Conservation (phyloP, 2,888 invertebrate genomes). For the Ectobius pallidus region DNA sequence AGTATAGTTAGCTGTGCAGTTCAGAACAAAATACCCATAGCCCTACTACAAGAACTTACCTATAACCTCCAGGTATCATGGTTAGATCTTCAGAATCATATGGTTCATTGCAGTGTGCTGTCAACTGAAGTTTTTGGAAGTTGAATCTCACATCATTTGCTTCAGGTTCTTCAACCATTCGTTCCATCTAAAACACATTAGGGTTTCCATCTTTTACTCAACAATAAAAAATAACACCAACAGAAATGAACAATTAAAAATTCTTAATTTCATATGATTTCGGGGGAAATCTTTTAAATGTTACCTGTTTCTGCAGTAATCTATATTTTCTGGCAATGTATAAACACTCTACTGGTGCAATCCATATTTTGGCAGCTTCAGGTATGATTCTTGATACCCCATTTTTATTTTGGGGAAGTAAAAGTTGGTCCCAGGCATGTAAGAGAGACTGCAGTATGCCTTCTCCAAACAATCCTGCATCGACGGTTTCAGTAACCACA, state of each 20-base stretch:
- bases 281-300: too few relatives aligned
- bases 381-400: constrained; percentile 63
- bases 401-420: constrained; percentile 51
- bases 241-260: too few relatives aligned
- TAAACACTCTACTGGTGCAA: constrained; percentile 66
- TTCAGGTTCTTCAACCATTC: background rate
- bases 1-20: too few relatives aligned
- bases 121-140: background rate
- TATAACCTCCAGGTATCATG: constrained; percentile 56
- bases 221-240: constrained; percentile 46
- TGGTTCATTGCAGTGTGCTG: constrained; percentile 57
- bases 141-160: background rate
- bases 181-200: too few relatives aligned
- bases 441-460: constrained; percentile 67
- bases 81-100: constrained; percentile 75
- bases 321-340: constrained; percentile 59
- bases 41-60: too few relatives aligned
- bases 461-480: constrained; percentile 81
- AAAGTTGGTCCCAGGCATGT: constrained; percentile 71
- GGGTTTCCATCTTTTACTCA: constrained; percentile 32
- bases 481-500: constrained; percentile 79
- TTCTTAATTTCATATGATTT: too few relatives aligned
- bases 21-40: too few relatives aligned
- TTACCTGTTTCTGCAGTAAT: constrained; percentile 50
- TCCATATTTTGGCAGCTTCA: constrained; percentile 65